Base-by-base conservation (phyloP, 2,888 invertebrate species). In the Netelia virgata region DNA sequence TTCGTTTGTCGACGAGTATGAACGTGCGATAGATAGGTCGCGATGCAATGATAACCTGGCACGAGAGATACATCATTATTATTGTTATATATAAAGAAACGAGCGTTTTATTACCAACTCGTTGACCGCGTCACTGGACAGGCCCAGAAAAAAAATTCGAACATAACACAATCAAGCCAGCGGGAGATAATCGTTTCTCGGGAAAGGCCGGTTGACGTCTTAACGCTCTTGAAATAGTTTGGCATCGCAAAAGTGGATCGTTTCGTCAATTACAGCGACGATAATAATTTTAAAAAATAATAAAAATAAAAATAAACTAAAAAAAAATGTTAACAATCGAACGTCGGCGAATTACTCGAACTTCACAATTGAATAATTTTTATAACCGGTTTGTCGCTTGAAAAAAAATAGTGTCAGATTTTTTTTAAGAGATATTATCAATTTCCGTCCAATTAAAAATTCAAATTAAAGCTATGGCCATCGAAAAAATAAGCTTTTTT, bases 31-130 rank as follows among this genome's bases (percentile, higher is more conserved):
- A 70, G n/a, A 20, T 28, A 53, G 69, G 59, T 76, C 75, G 16
- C 57, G 47, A 76, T 64, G 55, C 63, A 57, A 53, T 69, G 82
- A 82, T 76, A 76, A 82, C 75, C 82, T 18, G 43, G 23, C 18
- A 11, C 55, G 41, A 57, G 16, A 53, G n/a, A 20, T 43, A 41
- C 16, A 53, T 69, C n/a, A 53, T 53, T 47, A 14, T 47, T 14
- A 14, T 10, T 47, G 47, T 47, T 14, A 47, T 14, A 47, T 36
- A 63, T 63, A 8, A 36, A 63, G 23, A 36, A 28, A 36, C 61
- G 36, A 63, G 59, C 20, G 14, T 10, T 63, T 61, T 63, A 36
- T 63, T 63, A 14, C n/a, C 11, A 6, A 70, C 53, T 16, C 23
- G 36, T 55, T 53, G 69, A 61, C 61, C 20, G n/a, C 55, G 64